Evolutionary conservation across 2,888 invertebrate species (phyloP).

Genomic region (Syrphus vitripennis): DNA sequence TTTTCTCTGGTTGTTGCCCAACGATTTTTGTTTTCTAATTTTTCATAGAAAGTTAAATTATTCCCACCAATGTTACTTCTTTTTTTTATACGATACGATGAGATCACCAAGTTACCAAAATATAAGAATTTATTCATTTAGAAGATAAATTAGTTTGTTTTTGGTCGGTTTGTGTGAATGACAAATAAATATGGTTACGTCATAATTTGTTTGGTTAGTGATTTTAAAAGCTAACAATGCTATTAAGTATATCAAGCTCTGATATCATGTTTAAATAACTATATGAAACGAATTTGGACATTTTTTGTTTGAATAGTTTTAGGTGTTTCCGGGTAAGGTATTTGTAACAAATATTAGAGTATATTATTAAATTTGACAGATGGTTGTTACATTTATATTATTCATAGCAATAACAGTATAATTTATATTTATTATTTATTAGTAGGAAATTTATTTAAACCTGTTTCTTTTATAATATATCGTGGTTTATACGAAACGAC

Average conservation of each 20-base stretch:
- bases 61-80: neutral
- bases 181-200: neutral
- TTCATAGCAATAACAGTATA: neutral
- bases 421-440: neutral
- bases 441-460: no score
- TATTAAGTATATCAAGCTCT: neutral
- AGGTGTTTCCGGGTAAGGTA: neutral
- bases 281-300: neutral
- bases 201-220: constrained; percentile 1
- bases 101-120: neutral
- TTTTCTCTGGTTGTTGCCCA: neutral
- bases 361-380: neutral
- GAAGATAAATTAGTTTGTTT: constrained; percentile 16
- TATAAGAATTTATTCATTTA: neutral
- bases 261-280: constrained; percentile 1
- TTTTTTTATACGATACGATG: neutral
- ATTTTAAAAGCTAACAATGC: neutral
- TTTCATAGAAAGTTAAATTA: neutral
- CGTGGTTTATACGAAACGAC: no score
- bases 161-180: neutral
- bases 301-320: neutral
- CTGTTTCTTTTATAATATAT: no score
- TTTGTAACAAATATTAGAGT: neutral
- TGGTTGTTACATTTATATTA: neutral
- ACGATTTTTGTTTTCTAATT: no score